These are phyloP conservation scores for Notolepis coatsorum DNA, from an alignment of 2,797 vertebrate genomes.

Conservation along the genomic window DNA sequence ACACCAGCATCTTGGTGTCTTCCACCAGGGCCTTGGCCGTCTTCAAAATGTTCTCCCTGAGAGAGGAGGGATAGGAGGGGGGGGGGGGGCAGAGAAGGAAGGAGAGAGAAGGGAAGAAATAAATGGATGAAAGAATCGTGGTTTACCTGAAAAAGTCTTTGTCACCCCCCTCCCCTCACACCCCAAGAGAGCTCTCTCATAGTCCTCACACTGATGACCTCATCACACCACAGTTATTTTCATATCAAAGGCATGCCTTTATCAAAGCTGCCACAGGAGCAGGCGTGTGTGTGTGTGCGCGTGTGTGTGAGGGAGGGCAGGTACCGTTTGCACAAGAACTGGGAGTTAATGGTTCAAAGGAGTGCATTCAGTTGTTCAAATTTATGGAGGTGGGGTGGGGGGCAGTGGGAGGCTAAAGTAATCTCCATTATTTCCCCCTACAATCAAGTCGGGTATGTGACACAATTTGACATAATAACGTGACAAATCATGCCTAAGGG, in stretches of 20 bases:
- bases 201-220: conserved; percentile 1
- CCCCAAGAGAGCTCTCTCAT: background rate
- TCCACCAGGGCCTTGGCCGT: conserved; percentile 86
- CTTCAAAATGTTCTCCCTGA: conserved; percentile 74
- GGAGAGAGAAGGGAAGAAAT: background rate
- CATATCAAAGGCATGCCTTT: conserved; percentile 23
- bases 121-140: background rate
- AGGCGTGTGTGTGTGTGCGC: no score
- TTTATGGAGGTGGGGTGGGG: background rate
- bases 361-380: background rate
- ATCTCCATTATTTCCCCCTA: conserved; percentile 10
- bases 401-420: background rate
- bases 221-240: background rate
- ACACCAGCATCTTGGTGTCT: conserved; percentile 96
- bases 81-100: background rate
- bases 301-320: no score
- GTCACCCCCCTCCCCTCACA: background rate
- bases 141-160: no score
- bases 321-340: conserved; percentile 4
- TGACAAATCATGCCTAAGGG: no score
- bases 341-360: background rate
- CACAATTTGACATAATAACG: conserved; percentile 16
- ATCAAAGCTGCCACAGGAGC: conserved; percentile 31
- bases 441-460: background rate
- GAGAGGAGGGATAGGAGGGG: background rate